Evolutionary conservation across 2,797 vertebrate species (phyloP), one percentile per base, ranked within the genome.

Genomic region (Chloroceryle inda): DNA sequence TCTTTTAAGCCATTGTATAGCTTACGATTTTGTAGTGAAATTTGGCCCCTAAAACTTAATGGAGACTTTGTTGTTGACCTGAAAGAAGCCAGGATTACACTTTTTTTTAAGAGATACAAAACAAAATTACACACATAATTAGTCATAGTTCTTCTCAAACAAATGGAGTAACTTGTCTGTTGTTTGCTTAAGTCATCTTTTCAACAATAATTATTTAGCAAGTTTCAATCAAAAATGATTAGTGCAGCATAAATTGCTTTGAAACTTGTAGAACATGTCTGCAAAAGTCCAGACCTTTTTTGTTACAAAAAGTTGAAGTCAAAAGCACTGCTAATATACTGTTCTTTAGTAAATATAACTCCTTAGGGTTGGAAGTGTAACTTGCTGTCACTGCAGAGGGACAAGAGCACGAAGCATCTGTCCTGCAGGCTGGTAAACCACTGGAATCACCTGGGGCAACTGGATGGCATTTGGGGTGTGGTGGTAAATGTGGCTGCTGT

Each of bases 361-460:
- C 27, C 52, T 49, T 66, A 44, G 50, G 37, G 67, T 86, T 92
- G 59, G 49, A 83, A 87, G 16, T 31, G 29, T 82, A 72, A 77
- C 58, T 75, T 75, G n/a, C 40, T 64, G 56, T 85, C 31, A 10
- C 53, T 33, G 67, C n/a, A 71, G 84, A 87, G 63, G 68, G 55
- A 56, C 49, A 35, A 24, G 79, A 87, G 20, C 23, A 6, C 37
- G 49, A 77, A 69, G 38, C 1, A 1, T 61, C 62, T 72, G 35
- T 91, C 83, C 87, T 75, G 58, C 2, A 22, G 85, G 33, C 76
- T 94, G 82, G 22, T 40, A 94, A 96, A 80, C 88, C 58, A 0
- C 94, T 95, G 95, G 73, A 75, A 95, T 95, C 88, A 96, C 95
- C 96, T 95, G 93, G 63, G 88, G 92, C 86, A 91, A n/a, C 91